Base-by-base conservation (phyloP, 53 echinoderm and acorn worm genomes). In the Holothuria leucospilota region DNA sequence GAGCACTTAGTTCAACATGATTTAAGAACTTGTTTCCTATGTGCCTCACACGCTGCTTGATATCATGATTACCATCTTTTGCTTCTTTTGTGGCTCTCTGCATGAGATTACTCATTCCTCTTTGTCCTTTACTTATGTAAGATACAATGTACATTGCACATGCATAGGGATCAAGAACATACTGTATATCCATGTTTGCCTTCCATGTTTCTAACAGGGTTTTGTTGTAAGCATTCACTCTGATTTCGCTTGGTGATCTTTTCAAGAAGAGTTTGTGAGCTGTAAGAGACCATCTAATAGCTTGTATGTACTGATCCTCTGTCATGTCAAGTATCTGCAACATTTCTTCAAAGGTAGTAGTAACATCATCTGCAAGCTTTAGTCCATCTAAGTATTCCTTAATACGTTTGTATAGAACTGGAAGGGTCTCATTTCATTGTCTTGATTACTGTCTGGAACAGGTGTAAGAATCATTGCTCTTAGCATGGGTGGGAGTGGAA, bases 61-160 rank as follows among this genome's bases (percentile, higher is more conserved):
- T 74, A 18, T 74, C 75, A 42, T 20, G 27, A 51, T 82, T 89
- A 9, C 86, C 92, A 29, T 85, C 14, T 66, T 25, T 82, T 41
- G 84, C 87, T 74, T 92, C 92, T 29, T 71, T 81, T 58, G 71
- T 69, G n/a, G n/a, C n/a, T n/a, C n/a, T n/a, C n/a, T n/a, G n/a
- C n/a, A n/a, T n/a, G n/a, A n/a, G n/a, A n/a, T n/a, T n/a, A n/a
- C n/a, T n/a, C n/a, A n/a, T n/a, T n/a, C n/a, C n/a, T n/a, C n/a
- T n/a, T n/a, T n/a, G n/a, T n/a, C n/a, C n/a, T n/a, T n/a, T n/a
- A n/a, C n/a, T n/a, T n/a, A n/a, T n/a, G n/a, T n/a, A n/a, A n/a
- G n/a, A n/a, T n/a, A n/a, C n/a, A n/a, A n/a, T n/a, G n/a, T n/a
- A n/a, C n/a, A n/a, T n/a, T n/a, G n/a, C n/a, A n/a, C n/a, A n/a